A percentile compares a stretch with the other conserved stretches of the same genome.
These are phyloP conservation scores for Drosophila recens DNA, from an alignment of 2,888 invertebrate genomes.

Conservation along the genomic window DNA sequence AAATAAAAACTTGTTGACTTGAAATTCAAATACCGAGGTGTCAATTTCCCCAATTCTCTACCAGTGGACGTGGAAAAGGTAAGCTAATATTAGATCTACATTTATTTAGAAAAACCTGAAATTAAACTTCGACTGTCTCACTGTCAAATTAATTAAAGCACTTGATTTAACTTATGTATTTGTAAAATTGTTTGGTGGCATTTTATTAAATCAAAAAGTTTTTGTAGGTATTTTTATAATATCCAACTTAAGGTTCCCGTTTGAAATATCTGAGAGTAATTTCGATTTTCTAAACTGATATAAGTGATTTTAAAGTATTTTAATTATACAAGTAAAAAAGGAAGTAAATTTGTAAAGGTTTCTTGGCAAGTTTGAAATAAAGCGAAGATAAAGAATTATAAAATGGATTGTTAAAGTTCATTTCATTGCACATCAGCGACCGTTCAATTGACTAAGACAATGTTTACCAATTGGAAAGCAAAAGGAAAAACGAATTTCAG, in stretches of 20 bases:
- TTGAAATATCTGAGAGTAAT: neutral
- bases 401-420: slow-evolving; percentile 28
- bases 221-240: neutral
- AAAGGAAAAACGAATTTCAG: slow-evolving; percentile 29
- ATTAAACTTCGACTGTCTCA: neutral
- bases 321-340: slow-evolving; percentile 33
- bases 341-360: slow-evolving; percentile 39
- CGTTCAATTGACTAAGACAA: slow-evolving; percentile 39
- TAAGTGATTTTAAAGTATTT: slow-evolving; percentile 15
- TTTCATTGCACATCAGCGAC: slow-evolving; percentile 32
- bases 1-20: slow-evolving; percentile 50
- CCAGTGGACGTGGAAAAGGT: slow-evolving; percentile 26
- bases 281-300: neutral
- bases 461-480: slow-evolving; percentile 37
- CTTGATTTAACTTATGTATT: no score
- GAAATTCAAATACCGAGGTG: slow-evolving; percentile 1
- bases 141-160: neutral
- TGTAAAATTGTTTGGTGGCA: neutral
- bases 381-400: slow-evolving; percentile 12
- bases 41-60: neutral
- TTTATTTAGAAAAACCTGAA: neutral
- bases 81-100: slow-evolving; percentile 6
- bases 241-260: neutral
- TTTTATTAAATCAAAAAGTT: neutral
- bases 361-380: neutral